Conservation (phyloP, 2,113 vertebrate species). For the Ptilonorhynchus violaceus region DNA sequence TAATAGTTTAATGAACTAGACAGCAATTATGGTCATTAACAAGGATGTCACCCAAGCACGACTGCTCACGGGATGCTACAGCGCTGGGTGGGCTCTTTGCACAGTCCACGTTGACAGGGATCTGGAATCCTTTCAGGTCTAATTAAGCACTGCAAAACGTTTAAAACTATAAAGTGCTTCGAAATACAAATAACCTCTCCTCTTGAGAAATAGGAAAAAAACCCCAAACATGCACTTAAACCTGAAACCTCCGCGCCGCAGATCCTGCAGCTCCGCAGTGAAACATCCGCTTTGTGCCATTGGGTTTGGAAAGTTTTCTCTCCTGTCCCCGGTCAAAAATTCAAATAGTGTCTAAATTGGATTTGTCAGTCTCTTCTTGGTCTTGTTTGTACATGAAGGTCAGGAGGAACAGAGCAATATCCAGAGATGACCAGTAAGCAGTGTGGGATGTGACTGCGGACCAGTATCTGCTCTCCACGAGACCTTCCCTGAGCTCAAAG, state of each 20-base stretch:
- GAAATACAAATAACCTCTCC: conserved; percentile 61
- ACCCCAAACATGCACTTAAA: conserved; percentile 64
- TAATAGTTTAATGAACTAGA: conserved; percentile 14
- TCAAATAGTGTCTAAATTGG: conserved; percentile 70
- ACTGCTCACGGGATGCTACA: conserved; percentile 31
- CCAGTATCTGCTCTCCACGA: conserved; percentile 98
- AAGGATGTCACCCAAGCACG: conserved; percentile 19
- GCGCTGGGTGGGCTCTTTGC: background rate
- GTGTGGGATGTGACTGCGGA: conserved; percentile 97
- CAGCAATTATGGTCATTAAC: conserved; percentile 8
- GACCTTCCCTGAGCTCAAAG: conserved; percentile 93
- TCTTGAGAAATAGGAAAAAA: conserved; percentile 51
- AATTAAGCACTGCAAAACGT: conserved; percentile 56
- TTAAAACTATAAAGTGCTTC: conserved; percentile 66
- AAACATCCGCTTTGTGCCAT: conserved; percentile 34
- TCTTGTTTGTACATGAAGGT: conserved; percentile 92
- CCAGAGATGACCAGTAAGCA: conserved; percentile 95
- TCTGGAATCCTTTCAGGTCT: conserved; percentile 30
- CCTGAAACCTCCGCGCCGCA: conserved; percentile 63
- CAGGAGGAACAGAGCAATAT: conserved; percentile 93
- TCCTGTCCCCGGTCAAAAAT: background rate
- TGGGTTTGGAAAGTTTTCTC: background rate
- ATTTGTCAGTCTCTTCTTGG: conserved; percentile 60
- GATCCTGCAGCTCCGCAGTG: conserved; percentile 26
- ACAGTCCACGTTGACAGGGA: conserved; percentile 2